Evolutionary conservation across 1,140 invertebrate species (phyloP).

Genomic region (Eulimnadia texana): DNA sequence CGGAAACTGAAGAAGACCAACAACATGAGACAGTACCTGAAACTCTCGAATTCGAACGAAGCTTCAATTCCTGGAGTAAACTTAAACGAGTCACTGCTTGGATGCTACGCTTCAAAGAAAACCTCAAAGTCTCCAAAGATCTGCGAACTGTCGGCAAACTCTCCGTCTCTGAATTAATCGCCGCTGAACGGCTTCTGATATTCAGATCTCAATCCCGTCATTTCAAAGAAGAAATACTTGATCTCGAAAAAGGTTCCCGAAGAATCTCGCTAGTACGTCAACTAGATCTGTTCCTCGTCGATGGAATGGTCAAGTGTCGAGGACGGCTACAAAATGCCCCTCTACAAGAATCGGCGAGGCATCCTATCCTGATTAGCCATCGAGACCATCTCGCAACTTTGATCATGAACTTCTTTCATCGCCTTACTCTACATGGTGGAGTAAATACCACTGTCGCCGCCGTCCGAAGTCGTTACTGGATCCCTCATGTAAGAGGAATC

Average conservation of each 20-base stretch:
- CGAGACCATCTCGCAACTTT: neutral
- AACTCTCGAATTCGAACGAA: neutral
- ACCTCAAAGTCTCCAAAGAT: neutral
- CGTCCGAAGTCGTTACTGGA: neutral
- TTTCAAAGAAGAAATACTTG: neutral
- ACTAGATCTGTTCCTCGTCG: conserved; percentile 7
- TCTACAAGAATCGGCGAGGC: neutral
- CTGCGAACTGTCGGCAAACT: neutral
- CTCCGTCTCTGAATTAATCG: neutral
- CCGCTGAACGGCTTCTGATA: neutral
- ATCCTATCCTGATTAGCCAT: neutral
- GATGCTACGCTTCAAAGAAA: neutral
- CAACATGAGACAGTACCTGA: neutral
- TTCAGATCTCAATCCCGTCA: neutral
- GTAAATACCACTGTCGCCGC: neutral
- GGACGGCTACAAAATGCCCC: conserved; percentile 4
- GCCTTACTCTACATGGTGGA: neutral
- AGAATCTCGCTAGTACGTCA: neutral
- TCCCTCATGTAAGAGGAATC: neutral
- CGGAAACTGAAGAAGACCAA: neutral
- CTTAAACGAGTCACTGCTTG: neutral
- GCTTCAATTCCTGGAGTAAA: neutral
- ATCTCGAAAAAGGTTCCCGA: neutral
- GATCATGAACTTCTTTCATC: neutral
- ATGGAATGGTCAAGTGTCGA: neutral